Percentiles rank a stretch among this genome's conserved stretches.
These are phyloP conservation scores for Diaphora mendica DNA, from an alignment of 2,888 invertebrate genomes.

Conservation along the genomic window DNA sequence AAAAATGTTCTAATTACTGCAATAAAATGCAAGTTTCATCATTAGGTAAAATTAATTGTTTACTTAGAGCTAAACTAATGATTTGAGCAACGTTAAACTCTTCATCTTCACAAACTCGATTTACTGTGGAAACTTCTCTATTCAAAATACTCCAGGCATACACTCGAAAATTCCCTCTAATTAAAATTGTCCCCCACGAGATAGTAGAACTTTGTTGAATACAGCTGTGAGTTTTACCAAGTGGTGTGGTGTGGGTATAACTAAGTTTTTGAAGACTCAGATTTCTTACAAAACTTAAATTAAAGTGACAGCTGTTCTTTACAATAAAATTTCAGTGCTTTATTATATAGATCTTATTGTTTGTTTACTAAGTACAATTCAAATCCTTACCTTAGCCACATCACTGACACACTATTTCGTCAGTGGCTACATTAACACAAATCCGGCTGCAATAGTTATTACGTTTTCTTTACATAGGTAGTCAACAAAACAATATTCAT, in stretches of 20 bases:
- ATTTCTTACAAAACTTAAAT: neutral
- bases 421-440: too few relatives aligned
- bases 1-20: neutral
- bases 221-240: neutral
- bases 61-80: neutral
- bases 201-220: slow-evolving; percentile 16
- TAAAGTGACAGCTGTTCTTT: neutral
- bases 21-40: neutral
- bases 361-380: too few relatives aligned
- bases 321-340: neutral
- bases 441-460: too few relatives aligned
- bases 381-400: too few relatives aligned
- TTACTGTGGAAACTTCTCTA: slow-evolving; percentile 40
- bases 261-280: neutral
- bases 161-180: slow-evolving; percentile 48
- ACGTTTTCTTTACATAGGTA: too few relatives aligned
- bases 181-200: slow-evolving; percentile 47
- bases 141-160: slow-evolving; percentile 41
- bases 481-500: too few relatives aligned
- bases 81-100: slow-evolving; percentile 20
- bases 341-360: too few relatives aligned
- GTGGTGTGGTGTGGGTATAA: neutral
- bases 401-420: too few relatives aligned
- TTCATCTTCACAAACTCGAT: slow-evolving; percentile 33
- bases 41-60: neutral